These are phyloP conservation scores for Centruroides sculpturatus DNA, from an alignment of 1,140 invertebrate genomes.

Conservation along the genomic window DNA sequence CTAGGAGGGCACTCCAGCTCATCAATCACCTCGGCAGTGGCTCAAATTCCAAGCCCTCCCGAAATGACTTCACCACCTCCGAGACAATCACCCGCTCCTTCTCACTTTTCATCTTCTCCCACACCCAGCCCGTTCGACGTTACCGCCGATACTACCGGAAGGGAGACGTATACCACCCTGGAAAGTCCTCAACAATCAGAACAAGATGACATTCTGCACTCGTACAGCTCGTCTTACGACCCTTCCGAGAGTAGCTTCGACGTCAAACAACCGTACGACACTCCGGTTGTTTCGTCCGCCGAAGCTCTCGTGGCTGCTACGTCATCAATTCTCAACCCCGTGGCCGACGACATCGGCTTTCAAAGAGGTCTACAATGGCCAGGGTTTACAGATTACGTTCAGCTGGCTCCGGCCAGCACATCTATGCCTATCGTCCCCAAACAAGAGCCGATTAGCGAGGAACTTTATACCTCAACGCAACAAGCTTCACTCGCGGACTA, in stretches of 20 bases:
- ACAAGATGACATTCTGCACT: not conserved
- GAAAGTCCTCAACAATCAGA: not conserved
- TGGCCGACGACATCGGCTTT: constrained; percentile 24
- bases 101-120: not conserved
- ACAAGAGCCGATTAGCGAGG: constrained; percentile 17
- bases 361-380: not conserved
- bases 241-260: constrained; percentile 26
- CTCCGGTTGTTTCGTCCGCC: not conserved
- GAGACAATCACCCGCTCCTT: not conserved
- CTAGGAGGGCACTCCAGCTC: no score
- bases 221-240: constrained; percentile 7
- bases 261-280: constrained; percentile 21
- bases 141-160: not conserved
- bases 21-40: no score
- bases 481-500: constrained; percentile 75
- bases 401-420: constrained; percentile 19
- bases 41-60: not conserved
- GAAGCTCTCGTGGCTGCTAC: constrained; percentile 17
- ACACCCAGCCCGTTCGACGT: not conserved
- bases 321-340: constrained; percentile 23
- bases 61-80: not conserved
- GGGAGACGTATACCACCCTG: no score
- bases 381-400: not conserved
- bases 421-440: constrained; percentile 17
- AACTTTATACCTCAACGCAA: not conserved